Evolutionary conservation across 2,797 vertebrate genomes (phyloP), one percentile per base, ranked within the genome.

Genomic region (Danio aesculapii): DNA sequence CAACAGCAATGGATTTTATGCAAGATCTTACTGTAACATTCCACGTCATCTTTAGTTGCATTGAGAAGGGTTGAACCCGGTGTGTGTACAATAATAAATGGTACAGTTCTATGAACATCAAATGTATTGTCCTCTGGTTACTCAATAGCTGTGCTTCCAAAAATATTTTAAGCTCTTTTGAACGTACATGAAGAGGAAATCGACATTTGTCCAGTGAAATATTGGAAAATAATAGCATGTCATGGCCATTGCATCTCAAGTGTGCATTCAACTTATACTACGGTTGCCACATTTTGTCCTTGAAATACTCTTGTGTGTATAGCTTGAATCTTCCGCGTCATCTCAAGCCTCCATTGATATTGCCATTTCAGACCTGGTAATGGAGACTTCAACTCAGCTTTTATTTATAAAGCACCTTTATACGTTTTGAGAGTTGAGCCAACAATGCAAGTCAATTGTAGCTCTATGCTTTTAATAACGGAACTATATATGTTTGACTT

Each of bases 61-160:
- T 93, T 95, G 94, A 95, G 93, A 96, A 95, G 93, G 95, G 96
- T 96, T 95, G 93, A 94, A 94, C 91, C 93, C 95, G 52, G 94
- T 96, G 90, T 93, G 94, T 97, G 92, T 96, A 96, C 95, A 99
- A 99, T 98, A 99, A 99, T 99, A 99, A 99, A 99, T 95, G 94
- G 92, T 95, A 96, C 95, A 95, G 92, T 97, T 97, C 95, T 97
- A 94, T 95, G 93, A 94, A 95, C 95, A 93, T 91, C 50, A 55
- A 63, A 75, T 21, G n/a, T 66, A 84, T 50, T 30, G 62, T 46
- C 30, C 21, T 52, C 69, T 84, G 70, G 8, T 55, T 55, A 13
- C 67, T 75, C 6, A 41, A 16, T 9, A 16, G 4, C 52, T 72
- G 3, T 19, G 1, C 58, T 61, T 61, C 30, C 8, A 69, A 39